A percentile compares a stretch with the other conserved stretches of the same genome.
Evolutionary conservation across 2,888 invertebrate species (phyloP).

Genomic region (Lasioglossum marginatum): DNA sequence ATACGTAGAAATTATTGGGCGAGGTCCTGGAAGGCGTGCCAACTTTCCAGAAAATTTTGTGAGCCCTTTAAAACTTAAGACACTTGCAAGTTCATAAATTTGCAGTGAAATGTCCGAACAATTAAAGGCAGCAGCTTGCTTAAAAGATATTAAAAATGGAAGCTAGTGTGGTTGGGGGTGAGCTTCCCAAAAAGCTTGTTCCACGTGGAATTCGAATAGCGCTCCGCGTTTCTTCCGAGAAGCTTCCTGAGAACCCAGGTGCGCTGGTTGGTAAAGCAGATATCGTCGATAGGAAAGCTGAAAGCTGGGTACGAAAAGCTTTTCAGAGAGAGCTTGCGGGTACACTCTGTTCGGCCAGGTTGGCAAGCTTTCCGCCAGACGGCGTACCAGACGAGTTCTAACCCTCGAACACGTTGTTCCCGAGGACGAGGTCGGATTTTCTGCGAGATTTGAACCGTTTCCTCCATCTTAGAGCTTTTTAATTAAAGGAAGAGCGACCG

Average conservation of each 20-base stretch:
- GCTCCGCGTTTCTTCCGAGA: not conserved
- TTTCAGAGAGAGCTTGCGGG: not conserved
- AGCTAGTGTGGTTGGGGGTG: not conserved
- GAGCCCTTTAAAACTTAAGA: not conserved
- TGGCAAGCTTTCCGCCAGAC: constrained; percentile 31
- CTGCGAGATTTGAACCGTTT: not conserved
- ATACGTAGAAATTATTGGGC: not conserved
- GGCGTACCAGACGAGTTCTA: constrained; percentile 29
- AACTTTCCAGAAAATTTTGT: not conserved
- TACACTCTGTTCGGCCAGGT: not conserved
- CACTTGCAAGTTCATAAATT: not conserved
- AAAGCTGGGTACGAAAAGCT: not conserved
- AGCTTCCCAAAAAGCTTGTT: not conserved
- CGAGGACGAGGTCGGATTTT: not conserved
- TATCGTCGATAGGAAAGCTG: constrained; percentile 27
- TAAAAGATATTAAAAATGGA: not conserved
- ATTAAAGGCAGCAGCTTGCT: not conserved
- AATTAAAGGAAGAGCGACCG: constrained; percentile 1
- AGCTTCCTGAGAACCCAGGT: not conserved
- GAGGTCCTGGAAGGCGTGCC: not conserved
- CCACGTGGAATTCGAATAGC: constrained; percentile 5
- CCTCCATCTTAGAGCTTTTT: not conserved
- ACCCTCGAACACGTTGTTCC: not conserved
- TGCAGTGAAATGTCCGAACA: not conserved
- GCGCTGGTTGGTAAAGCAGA: constrained; percentile 48